Conservation (phyloP, 1,140 invertebrate genomes). For the Oryzaephilus surinamensis region DNA sequence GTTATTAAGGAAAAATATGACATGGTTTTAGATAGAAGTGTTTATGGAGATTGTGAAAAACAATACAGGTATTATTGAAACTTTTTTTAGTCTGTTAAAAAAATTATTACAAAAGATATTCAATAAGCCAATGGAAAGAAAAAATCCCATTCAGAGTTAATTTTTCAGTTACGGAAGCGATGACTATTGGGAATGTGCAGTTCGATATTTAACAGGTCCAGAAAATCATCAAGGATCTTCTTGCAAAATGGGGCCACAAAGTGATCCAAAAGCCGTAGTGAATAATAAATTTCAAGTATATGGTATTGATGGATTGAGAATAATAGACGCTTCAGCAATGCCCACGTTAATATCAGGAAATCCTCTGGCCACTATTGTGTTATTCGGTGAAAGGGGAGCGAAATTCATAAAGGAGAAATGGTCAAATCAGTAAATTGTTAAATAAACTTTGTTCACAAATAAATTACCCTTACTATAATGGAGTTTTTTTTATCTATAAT, state of each 20-base stretch:
- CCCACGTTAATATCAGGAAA: slow-evolving; percentile 64
- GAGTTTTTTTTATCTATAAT: too few species aligned
- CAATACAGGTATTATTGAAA: slow-evolving; percentile 41
- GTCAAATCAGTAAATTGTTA: too few species aligned
- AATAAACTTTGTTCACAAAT: too few species aligned
- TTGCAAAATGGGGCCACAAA: slow-evolving; percentile 64
- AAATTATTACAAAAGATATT: too few species aligned
- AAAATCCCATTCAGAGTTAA: slow-evolving; percentile 5
- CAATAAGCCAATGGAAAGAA: neutral
- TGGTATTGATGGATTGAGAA: slow-evolving; percentile 56
- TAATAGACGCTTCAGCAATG: slow-evolving; percentile 74
- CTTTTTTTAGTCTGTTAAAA: too few species aligned
- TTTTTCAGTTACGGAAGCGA: slow-evolving; percentile 62
- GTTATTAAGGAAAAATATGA: slow-evolving; percentile 61
- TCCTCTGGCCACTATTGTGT: slow-evolving; percentile 69
- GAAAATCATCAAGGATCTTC: slow-evolving; percentile 80
- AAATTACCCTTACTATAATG: too few species aligned
- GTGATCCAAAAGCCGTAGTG: slow-evolving; percentile 59
- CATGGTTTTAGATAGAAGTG: slow-evolving; percentile 42
- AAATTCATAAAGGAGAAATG: slow-evolving; percentile 66
- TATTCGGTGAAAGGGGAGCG: slow-evolving; percentile 73
- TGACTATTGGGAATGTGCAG: slow-evolving; percentile 71
- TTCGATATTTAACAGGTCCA: slow-evolving; percentile 60
- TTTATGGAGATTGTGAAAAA: slow-evolving; percentile 28
- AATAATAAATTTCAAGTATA: slow-evolving; percentile 58